Conservation (phyloP, 2,888 invertebrate genomes). For the Chymomyza caudatula region DNA sequence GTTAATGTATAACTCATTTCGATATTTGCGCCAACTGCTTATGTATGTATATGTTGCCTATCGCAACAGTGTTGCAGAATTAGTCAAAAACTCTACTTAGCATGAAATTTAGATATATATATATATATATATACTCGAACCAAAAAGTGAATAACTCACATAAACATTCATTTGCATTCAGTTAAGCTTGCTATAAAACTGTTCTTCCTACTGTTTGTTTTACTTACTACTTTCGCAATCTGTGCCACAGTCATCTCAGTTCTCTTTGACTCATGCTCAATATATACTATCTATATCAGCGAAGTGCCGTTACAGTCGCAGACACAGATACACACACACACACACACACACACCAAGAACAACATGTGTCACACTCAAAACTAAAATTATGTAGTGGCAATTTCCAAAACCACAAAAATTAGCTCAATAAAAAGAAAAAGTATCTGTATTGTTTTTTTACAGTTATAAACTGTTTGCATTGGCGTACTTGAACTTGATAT, state of each 20-base stretch:
- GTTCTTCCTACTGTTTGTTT: neutral
- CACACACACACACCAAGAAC: neutral
- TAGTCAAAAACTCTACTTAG: no score
- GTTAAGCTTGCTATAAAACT: neutral
- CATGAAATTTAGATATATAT: no score
- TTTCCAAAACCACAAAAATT: neutral
- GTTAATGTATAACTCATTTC: no score
- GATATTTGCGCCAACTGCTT: no score
- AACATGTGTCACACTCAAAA: neutral
- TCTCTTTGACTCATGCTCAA: neutral
- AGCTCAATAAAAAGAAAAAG: neutral
- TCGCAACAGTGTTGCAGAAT: no score
- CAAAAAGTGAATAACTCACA: neutral
- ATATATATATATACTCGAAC: no score
- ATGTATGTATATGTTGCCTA: no score
- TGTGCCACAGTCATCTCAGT: neutral
- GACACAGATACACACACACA: no score
- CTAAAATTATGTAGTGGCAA: neutral
- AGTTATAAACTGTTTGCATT: neutral
- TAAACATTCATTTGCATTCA: neutral
- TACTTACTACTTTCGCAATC: neutral
- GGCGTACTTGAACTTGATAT: constrained; percentile 48
- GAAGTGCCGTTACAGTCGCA: neutral
- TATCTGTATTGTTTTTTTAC: neutral
- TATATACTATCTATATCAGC: neutral